phyloP scores from a whole-genome alignment of 2,113 vertebrate species.

The Asarcornis scutulata region DNA sequence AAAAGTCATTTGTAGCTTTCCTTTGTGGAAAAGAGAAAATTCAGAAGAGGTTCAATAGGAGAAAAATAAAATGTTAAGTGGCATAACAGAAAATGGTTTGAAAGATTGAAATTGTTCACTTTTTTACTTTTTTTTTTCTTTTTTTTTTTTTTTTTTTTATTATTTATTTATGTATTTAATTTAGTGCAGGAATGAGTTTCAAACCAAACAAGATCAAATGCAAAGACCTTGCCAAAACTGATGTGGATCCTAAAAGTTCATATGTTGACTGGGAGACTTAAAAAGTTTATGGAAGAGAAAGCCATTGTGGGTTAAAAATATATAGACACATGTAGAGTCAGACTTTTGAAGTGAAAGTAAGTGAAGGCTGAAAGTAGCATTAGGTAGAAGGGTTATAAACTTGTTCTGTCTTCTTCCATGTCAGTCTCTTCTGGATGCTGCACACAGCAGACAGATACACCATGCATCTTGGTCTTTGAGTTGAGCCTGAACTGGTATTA shows the following conservation, averaged over 20 bases:
- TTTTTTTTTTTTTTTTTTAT: too few relatives aligned
- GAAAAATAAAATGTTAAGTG: not conserved
- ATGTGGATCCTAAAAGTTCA: not conserved
- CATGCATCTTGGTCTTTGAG: rapidly evolving
- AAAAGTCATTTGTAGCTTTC: not conserved
- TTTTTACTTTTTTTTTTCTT: not conserved
- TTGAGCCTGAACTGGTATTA: not conserved
- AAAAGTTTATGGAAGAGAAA: not conserved
- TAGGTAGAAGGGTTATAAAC: not conserved
- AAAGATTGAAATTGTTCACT: not conserved
- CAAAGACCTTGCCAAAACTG: not conserved
- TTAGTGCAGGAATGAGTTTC: not conserved
- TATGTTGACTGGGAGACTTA: not conserved
- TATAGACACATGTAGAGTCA: not conserved
- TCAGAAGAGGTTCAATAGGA: not conserved
- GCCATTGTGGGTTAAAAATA: not conserved
- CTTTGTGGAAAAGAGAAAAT: not conserved
- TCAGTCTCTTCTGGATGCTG: not conserved
- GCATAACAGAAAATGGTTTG: not conserved
- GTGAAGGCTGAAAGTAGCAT: not conserved
- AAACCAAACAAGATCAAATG: not conserved
- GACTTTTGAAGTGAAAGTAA: not conserved
- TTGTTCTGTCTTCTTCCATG: not conserved
- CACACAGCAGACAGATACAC: too few relatives aligned
- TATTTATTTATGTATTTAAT: not conserved